Evolutionary conservation across 2,113 vertebrate genomes (phyloP).

Genomic region (Datnioides undecimradiatus): DNA sequence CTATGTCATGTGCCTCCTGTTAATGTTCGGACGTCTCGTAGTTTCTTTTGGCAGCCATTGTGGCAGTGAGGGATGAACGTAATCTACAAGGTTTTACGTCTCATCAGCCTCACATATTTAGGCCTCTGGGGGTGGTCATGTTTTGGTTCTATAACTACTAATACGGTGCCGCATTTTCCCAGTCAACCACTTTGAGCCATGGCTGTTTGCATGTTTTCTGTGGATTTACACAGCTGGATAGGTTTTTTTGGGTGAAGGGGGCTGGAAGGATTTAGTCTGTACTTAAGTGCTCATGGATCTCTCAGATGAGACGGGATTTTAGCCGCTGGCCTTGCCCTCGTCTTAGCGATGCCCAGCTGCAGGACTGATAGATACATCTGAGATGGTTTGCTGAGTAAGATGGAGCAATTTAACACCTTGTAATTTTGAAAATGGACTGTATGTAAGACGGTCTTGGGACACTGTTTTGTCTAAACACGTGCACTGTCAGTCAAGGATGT

Average conservation of each 20-base stretch:
- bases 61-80: slow-evolving; percentile 47
- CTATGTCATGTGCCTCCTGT: slow-evolving; percentile 17
- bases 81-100: slow-evolving; percentile 45
- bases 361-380: slow-evolving; percentile 14
- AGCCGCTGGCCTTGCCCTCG: slow-evolving; percentile 24
- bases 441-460: slow-evolving; percentile 1
- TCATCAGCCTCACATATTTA: slow-evolving; percentile 42
- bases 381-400: slow-evolving; percentile 18
- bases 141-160: slow-evolving; percentile 46
- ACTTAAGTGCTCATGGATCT: slow-evolving; percentile 51
- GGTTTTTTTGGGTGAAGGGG: slow-evolving; percentile 49
- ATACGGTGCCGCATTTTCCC: slow-evolving; percentile 41
- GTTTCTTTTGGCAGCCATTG: slow-evolving; percentile 28
- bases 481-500: background rate
- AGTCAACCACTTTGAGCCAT: slow-evolving; percentile 26
- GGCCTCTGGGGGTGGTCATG: slow-evolving; percentile 13
- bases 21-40: background rate
- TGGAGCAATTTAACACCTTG: background rate
- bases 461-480: too few relatives aligned
- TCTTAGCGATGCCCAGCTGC: slow-evolving; percentile 15
- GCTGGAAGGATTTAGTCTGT: slow-evolving; percentile 59
- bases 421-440: slow-evolving; percentile 9
- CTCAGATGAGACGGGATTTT: slow-evolving; percentile 40
- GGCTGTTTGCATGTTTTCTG: slow-evolving; percentile 60
- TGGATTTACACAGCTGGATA: slow-evolving; percentile 69